Percentiles rank a stretch among this genome's conserved stretches.
These are phyloP conservation scores for Rana temporaria DNA, from an alignment of 2,113 vertebrate genomes.

Conservation along the genomic window DNA sequence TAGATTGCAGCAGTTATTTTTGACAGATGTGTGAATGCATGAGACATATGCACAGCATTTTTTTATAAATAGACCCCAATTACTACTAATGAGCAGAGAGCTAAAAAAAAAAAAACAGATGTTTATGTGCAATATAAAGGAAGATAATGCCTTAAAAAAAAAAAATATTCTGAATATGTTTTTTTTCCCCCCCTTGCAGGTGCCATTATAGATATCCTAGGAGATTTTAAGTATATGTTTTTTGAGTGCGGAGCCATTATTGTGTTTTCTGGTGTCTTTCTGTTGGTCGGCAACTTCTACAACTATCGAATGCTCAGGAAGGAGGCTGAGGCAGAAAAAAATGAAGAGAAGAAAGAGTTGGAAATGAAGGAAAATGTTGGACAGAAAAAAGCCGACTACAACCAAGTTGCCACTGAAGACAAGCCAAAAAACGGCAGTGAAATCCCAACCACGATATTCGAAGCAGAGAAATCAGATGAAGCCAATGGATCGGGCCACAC, in stretches of 20 bases:
- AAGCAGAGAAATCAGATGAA: constrained; percentile 55
- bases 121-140: no score
- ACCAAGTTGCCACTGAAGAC: constrained; percentile 40
- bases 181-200: constrained; percentile 66
- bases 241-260: constrained; percentile 79
- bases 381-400: constrained; percentile 58
- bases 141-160: no score
- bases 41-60: no score
- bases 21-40: no score
- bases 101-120: no score
- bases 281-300: constrained; percentile 81
- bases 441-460: constrained; percentile 49
- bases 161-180: neutral
- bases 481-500: constrained; percentile 33
- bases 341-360: constrained; percentile 56
- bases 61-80: no score
- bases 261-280: constrained; percentile 74
- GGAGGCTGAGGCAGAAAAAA: constrained; percentile 62
- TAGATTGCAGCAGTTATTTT: no score
- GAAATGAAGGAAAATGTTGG: constrained; percentile 57
- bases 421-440: constrained; percentile 59
- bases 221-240: constrained; percentile 81
- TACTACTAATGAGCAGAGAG: no score
- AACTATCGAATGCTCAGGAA: constrained; percentile 76
- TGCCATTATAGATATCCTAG: constrained; percentile 74